These are phyloP conservation scores for Diabrotica undecimpunctata DNA, from an alignment of 1,140 invertebrate genomes.

Conservation along the genomic window DNA sequence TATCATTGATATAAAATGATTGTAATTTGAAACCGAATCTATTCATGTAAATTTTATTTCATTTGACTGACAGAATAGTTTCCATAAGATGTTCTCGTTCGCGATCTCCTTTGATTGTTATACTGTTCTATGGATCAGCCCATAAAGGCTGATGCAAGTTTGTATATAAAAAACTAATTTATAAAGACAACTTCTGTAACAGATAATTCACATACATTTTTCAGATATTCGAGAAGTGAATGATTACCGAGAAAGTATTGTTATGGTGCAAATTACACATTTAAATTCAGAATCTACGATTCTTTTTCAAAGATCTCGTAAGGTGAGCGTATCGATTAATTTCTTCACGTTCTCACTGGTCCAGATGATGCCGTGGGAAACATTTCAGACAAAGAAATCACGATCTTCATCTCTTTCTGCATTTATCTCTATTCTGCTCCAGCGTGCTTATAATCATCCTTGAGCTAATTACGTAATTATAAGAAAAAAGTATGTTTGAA, in stretches of 20 bases:
- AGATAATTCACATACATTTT: no score
- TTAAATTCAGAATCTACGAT: not conserved
- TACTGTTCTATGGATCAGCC: no score
- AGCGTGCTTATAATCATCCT: not conserved
- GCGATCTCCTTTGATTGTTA: no score
- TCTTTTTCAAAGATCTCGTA: not conserved
- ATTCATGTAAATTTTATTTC: no score
- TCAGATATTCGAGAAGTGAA: no score
- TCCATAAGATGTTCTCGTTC: no score
- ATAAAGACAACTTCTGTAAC: no score
- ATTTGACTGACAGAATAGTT: no score
- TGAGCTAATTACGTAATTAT: conserved; percentile 27
- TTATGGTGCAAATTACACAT: not conserved
- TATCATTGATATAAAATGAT: no score
- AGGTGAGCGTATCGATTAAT: conserved; percentile 2
- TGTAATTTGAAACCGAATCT: no score
- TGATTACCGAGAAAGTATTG: not conserved
- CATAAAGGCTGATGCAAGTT: no score
- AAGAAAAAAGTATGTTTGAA: conserved; percentile 15
- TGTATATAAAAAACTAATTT: no score
- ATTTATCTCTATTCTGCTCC: not conserved
- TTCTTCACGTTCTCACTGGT: conserved; percentile 1
- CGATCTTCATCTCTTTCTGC: not conserved
- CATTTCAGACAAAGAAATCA: not conserved
- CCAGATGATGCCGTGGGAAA: not conserved